Conservation (phyloP, 2,888 invertebrate species). For the Drosophila recens region DNA sequence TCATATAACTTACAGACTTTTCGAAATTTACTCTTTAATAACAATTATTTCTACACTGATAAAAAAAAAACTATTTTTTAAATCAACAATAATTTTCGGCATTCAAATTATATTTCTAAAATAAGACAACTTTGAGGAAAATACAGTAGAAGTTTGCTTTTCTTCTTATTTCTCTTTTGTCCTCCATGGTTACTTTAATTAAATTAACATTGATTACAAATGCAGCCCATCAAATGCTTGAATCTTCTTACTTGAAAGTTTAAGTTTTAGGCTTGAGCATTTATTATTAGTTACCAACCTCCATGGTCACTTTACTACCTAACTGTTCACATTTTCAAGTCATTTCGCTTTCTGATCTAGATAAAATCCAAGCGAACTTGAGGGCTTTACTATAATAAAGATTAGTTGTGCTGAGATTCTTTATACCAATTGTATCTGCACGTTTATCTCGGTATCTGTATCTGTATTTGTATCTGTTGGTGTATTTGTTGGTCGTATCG, state of each 20-base stretch:
- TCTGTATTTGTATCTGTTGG: slow-evolving; percentile 42
- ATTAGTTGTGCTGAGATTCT: background rate
- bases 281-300: background rate
- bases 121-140: no score
- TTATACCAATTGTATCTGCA: slow-evolving; percentile 20
- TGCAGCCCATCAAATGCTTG: no score
- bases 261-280: background rate
- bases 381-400: slow-evolving; percentile 7
- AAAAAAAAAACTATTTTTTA: no score
- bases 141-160: no score
- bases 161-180: no score
- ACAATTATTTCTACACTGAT: no score
- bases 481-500: slow-evolving; percentile 44
- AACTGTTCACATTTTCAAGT: background rate
- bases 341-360: slow-evolving; percentile 3
- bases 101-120: no score
- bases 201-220: no score
- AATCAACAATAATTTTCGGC: no score
- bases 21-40: background rate
- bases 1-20: background rate
- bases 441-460: slow-evolving; percentile 28
- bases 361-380: slow-evolving; percentile 5
- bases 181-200: no score
- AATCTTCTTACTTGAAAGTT: no score
- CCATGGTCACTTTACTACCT: background rate